A percentile compares a stretch with the other conserved stretches of the same genome.
Conservation (phyloP, 2,113 vertebrate genomes). For the Corvus cornix region DNA sequence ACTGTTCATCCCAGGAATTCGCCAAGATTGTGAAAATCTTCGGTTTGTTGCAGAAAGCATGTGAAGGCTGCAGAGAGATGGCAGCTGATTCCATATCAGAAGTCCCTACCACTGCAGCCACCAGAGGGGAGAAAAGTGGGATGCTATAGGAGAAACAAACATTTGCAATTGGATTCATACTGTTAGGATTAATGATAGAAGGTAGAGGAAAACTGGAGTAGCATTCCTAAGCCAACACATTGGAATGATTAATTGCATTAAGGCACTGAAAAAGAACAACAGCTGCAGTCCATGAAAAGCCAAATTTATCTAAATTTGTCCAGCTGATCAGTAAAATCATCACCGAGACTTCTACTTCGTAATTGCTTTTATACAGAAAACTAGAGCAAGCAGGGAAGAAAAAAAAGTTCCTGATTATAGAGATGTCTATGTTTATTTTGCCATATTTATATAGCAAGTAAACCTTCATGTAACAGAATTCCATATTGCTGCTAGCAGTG, state of each 20-base stretch:
- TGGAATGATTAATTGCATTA: constrained; percentile 73
- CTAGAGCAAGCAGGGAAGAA: not conserved
- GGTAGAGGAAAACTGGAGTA: constrained; percentile 51
- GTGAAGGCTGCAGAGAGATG: not conserved
- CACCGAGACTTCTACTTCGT: constrained; percentile 22
- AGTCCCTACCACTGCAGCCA: not conserved
- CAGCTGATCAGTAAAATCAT: constrained; percentile 72
- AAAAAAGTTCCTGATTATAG: not conserved
- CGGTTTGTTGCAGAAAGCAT: not conserved
- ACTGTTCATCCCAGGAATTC: not conserved
- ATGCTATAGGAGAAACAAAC: constrained; percentile 29
- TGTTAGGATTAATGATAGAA: constrained; percentile 67
- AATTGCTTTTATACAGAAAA: constrained; percentile 19
- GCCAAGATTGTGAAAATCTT: constrained; percentile 6
- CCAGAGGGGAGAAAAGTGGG: constrained; percentile 42
- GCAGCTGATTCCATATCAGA: not conserved
- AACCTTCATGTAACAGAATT: not conserved
- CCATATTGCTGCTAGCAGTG: not conserved
- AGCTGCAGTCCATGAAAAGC: constrained; percentile 70
- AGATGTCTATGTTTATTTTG: not conserved
- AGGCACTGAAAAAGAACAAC: constrained; percentile 69
- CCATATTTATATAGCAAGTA: not conserved
- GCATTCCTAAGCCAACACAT: constrained; percentile 49
- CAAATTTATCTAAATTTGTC: constrained; percentile 79
- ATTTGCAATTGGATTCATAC: constrained; percentile 61